A percentile compares a stretch with the other conserved stretches of the same genome.
Conservation (phyloP, 2,113 vertebrate species). For the Gallinago paraguaiae region DNA sequence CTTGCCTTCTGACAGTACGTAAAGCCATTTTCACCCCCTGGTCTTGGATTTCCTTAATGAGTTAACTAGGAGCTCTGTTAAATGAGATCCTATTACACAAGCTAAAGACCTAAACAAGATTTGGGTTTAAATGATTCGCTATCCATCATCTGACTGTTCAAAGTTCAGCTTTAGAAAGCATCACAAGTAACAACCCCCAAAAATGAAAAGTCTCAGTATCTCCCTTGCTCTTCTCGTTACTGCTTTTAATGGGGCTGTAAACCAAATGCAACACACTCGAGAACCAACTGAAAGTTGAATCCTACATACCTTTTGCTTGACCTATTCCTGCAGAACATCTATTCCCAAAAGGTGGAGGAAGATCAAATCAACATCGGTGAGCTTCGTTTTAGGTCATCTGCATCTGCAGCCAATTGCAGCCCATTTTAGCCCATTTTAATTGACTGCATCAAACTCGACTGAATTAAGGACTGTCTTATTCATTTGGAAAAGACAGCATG, state of each 20-base stretch:
- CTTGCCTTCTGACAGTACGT: background rate
- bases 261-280: background rate
- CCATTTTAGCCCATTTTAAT: background rate
- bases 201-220: background rate
- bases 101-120: conserved; percentile 45
- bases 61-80: conserved; percentile 54
- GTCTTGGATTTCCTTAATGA: conserved; percentile 61
- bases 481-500: background rate
- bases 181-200: background rate
- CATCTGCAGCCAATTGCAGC: background rate
- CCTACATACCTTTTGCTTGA: background rate
- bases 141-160: conserved; percentile 41
- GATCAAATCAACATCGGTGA: background rate
- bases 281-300: background rate
- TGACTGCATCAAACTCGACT: background rate
- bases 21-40: conserved; percentile 23
- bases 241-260: background rate
- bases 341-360: background rate
- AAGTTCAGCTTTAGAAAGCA: conserved; percentile 23
- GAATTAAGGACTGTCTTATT: background rate
- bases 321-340: background rate
- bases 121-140: conserved; percentile 30
- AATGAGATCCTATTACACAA: conserved; percentile 41
- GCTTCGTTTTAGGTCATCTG: background rate
- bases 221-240: conserved; percentile 15